phyloP scores from a whole-genome alignment of 2,888 invertebrate species.

The Leptopterna dolabrata region DNA sequence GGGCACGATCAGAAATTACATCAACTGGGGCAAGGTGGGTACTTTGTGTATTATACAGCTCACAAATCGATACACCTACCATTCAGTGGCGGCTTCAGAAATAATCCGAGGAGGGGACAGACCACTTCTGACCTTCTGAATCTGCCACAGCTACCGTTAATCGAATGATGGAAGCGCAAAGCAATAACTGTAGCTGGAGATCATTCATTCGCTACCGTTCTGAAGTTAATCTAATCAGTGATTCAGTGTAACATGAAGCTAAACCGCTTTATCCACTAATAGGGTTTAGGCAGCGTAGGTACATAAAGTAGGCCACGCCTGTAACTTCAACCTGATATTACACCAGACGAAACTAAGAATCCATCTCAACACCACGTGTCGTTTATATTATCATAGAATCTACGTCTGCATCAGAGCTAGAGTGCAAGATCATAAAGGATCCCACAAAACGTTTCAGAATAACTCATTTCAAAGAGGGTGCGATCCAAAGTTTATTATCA shows the following conservation, averaged over 20 bases:
- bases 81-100: too few relatives aligned
- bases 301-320: not conserved
- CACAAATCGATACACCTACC: too few relatives aligned
- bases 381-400: too few relatives aligned
- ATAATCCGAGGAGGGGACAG: too few relatives aligned
- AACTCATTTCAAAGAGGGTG: too few relatives aligned
- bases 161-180: not conserved
- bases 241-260: not conserved
- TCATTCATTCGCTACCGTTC: not conserved
- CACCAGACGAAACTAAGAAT: not conserved
- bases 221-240: not conserved
- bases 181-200: not conserved
- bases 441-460: too few relatives aligned
- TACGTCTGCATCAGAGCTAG: too few relatives aligned
- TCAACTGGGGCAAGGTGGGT: conserved; percentile 61
- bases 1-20: conserved; percentile 60
- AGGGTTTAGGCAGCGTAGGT: not conserved
- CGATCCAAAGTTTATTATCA: too few relatives aligned
- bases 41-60: not conserved
- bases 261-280: not conserved
- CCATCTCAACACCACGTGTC: not conserved
- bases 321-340: not conserved
- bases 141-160: not conserved
- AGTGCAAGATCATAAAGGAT: too few relatives aligned
- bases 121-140: too few relatives aligned